Evolutionary conservation across 1,140 invertebrate species (phyloP), one percentile per base, ranked within the genome.

Genomic region (Galleria mellonella): DNA sequence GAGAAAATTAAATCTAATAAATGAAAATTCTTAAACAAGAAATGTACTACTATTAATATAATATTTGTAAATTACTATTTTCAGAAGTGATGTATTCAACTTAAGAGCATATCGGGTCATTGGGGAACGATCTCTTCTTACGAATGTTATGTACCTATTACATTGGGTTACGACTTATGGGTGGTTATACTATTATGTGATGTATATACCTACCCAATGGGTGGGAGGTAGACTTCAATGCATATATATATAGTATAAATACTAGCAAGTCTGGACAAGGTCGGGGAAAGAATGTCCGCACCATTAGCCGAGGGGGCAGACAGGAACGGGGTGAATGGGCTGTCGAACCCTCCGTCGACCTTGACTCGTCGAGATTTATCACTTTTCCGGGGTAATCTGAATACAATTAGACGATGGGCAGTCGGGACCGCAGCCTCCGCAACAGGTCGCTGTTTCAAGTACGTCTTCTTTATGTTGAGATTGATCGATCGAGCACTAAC

Each of bases 291-390:
- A 83, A 76, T 70, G 64, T 69, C 63, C 61, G 66, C 60, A 68
- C 65, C 72, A 72, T 79, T 74, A 79, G 59, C 57, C 42, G 60
- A 60, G 75, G 72, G 76, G 68, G 66, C 50, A 59, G 57, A 57
- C 56, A 56, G 55, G 59, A 64, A 72, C 64, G 63, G 74, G 74
- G 78, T 78, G 68, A 76, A 72, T 70, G 69, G 62, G 62, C 74
- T 70, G 65, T 75, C 74, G 70, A 82, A 79, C 73, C 75, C 72
- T 77, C 72, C 46, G 55, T 11, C 69, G 75, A 82, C 79, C 79
- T 83, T 82, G 79, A 82, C 75, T 73, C 71, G 48, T 56, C 43
- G 58, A 73, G 68, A 79, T 79, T 83, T 83, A 83, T 83, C 70
- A 77, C 73, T 79, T 72, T 79, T 72, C 69, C 69, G 62, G 61